Conservation (phyloP, 1,140 invertebrate species). For the Subanguina moxae region DNA sequence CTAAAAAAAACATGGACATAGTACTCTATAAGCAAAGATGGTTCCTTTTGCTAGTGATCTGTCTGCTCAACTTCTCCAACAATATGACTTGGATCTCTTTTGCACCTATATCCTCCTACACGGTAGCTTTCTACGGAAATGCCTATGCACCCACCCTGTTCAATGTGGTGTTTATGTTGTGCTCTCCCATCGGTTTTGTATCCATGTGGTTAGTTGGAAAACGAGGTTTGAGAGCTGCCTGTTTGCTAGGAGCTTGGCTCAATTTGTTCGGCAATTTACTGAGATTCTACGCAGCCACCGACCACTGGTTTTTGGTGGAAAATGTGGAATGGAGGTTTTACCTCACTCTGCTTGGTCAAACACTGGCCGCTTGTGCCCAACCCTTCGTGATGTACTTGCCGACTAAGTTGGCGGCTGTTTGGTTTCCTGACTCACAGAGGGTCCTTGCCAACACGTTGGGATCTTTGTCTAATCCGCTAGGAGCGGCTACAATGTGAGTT, state of each 20-base stretch:
- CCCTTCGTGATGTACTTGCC: slow-evolving; percentile 56
- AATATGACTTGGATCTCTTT: slow-evolving; percentile 64
- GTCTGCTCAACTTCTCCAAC: slow-evolving; percentile 62
- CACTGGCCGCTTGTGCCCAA: slow-evolving; percentile 47
- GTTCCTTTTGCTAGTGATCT: slow-evolving; percentile 60
- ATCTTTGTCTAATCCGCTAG: slow-evolving; percentile 54
- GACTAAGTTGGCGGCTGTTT: slow-evolving; percentile 53
- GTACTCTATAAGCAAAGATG: slow-evolving; percentile 56
- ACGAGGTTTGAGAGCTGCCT: slow-evolving; percentile 61
- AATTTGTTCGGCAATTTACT: slow-evolving; percentile 62
- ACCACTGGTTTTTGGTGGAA: slow-evolving; percentile 42
- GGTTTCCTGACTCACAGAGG: slow-evolving; percentile 53
- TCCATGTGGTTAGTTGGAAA: slow-evolving; percentile 62
- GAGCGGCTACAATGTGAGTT: slow-evolving; percentile 48
- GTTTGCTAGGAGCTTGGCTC: slow-evolving; percentile 61
- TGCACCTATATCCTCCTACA: slow-evolving; percentile 62
- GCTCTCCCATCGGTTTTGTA: slow-evolving; percentile 61
- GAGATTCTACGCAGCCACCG: slow-evolving; percentile 57
- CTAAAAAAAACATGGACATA: background rate
- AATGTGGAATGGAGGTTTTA: slow-evolving; percentile 37
- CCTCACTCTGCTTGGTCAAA: slow-evolving; percentile 51
- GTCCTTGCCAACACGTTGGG: slow-evolving; percentile 52
- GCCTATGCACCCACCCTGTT: slow-evolving; percentile 60
- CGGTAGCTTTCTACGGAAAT: slow-evolving; percentile 60
- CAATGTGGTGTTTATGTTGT: slow-evolving; percentile 62